Base-by-base conservation (phyloP, 2,113 vertebrate genomes). In the Proterorhinus semilunaris region DNA sequence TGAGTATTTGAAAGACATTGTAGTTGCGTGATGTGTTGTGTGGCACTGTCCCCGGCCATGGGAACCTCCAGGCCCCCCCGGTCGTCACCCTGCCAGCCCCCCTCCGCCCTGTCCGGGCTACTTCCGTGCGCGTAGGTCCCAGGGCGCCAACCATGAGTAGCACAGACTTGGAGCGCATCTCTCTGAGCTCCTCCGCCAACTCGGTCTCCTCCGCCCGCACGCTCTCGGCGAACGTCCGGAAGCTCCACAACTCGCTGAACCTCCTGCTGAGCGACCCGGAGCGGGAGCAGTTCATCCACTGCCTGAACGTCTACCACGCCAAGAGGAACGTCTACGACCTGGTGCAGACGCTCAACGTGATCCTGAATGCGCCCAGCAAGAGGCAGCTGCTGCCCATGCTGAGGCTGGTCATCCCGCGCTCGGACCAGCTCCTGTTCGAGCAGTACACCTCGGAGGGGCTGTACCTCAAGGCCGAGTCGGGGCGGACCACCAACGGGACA, bases 391-490 rank as follows among this genome's bases (percentile, higher is more conserved):
- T 99, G 62, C 97, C 97, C 76, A 93, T 98, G 94, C 91, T 99
- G 74, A 94, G 96, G 15, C 91, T 98, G 69, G 97, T 98, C 75
- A 95, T 99, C 78, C 97, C 96, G 13, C 94, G 96, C 75, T 97
- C 97, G 0, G 97, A 99, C 88, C 97, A 99, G 94, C 94, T 98
- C 2, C 94, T 98, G 67, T 99, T 99, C 75, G 97, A 99, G 82
- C 96, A 96, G 76, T 98, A 99, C 88, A 98, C 97, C 0, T 95
- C 96, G 1, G 95, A 98, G 87, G 97, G 97, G 36, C 94, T 95
- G 47, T 98, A 96, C 80, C 78, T 98, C 52, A 95, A 94, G 65
- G 88, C 93, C 36, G 89, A 92, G 67, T 65, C 85, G 62, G 82
- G 76, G 11, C 57, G 44, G 11, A 79, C 91, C 0, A 82, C 83